These are phyloP conservation scores for Aythya baeri DNA, from an alignment of 2,113 vertebrate genomes.

Conservation along the genomic window DNA sequence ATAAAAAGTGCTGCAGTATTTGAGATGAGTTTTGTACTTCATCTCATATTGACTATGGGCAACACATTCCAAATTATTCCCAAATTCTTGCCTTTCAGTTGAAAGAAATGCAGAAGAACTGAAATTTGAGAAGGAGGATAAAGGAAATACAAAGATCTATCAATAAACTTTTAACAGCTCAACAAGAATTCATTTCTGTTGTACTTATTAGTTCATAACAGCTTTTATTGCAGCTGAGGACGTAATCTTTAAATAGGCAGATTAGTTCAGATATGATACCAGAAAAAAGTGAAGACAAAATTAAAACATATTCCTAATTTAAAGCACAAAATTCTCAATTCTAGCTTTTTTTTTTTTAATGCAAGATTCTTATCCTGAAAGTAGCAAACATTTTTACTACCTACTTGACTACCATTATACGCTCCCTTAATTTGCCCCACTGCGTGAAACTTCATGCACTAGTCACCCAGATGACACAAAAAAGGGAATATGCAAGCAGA, in stretches of 20 bases:
- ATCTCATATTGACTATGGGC: not conserved
- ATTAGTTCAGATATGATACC: not conserved
- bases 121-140: not conserved
- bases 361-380: not conserved
- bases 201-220: not conserved
- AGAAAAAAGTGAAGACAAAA: not conserved
- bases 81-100: not conserved
- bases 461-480: not conserved
- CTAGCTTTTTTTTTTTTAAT: not conserved
- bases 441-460: not conserved
- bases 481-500: not conserved
- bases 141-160: not conserved
- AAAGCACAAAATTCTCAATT: not conserved
- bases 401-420: not conserved
- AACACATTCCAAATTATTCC: not conserved
- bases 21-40: not conserved
- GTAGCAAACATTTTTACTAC: not conserved
- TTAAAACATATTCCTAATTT: not conserved
- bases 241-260: not conserved
- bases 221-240: not conserved
- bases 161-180: not conserved
- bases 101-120: not conserved
- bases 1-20: not conserved
- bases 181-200: not conserved
- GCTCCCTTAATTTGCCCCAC: not conserved